A percentile compares a stretch with the other conserved stretches of the same genome.
These are phyloP conservation scores for Orius insidiosus DNA, from an alignment of 1,140 invertebrate species.

Conservation along the genomic window DNA sequence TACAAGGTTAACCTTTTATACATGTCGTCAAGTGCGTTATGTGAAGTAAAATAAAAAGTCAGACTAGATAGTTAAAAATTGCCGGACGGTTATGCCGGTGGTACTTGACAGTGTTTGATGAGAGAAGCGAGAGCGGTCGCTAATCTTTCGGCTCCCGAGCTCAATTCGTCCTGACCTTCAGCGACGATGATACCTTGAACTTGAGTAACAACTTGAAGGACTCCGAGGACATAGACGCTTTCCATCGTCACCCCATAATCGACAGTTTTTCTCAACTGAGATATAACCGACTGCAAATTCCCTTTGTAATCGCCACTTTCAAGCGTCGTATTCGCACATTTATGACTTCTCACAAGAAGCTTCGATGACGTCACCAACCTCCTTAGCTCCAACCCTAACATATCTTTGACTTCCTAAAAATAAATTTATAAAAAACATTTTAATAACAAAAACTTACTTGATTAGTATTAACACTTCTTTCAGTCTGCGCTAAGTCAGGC, in stretches of 20 bases:
- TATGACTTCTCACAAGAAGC: slow-evolving; percentile 45
- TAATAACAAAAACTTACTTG: slow-evolving; percentile 15
- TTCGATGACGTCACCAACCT: slow-evolving; percentile 70
- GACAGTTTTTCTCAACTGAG: slow-evolving; percentile 12
- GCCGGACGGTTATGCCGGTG: too few relatives aligned
- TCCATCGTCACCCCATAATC: slow-evolving; percentile 15
- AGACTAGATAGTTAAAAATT: too few relatives aligned
- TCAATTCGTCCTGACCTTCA: slow-evolving; percentile 13
- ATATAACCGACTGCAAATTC: slow-evolving; percentile 8
- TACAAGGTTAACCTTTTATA: too few relatives aligned
- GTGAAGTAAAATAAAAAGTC: too few relatives aligned
- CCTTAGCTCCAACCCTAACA: slow-evolving; percentile 58
- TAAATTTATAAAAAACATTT: slow-evolving; percentile 1
- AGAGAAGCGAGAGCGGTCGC: slow-evolving; percentile 13
- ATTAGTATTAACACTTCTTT: slow-evolving; percentile 13
- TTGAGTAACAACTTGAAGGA: slow-evolving; percentile 14
- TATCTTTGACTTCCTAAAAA: slow-evolving; percentile 47
- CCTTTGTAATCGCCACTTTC: slow-evolving; percentile 13
- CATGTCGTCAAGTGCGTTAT: too few relatives aligned
- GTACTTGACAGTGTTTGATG: slow-evolving; percentile 13
- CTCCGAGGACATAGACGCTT: slow-evolving; percentile 10
- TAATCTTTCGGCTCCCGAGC: slow-evolving; percentile 8
- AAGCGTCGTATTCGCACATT: slow-evolving; percentile 8
- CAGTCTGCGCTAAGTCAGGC: slow-evolving; percentile 11
- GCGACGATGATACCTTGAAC: slow-evolving; percentile 15